Conservation (phyloP, 2,797 vertebrate species). For the Chloroceryle amazona region DNA sequence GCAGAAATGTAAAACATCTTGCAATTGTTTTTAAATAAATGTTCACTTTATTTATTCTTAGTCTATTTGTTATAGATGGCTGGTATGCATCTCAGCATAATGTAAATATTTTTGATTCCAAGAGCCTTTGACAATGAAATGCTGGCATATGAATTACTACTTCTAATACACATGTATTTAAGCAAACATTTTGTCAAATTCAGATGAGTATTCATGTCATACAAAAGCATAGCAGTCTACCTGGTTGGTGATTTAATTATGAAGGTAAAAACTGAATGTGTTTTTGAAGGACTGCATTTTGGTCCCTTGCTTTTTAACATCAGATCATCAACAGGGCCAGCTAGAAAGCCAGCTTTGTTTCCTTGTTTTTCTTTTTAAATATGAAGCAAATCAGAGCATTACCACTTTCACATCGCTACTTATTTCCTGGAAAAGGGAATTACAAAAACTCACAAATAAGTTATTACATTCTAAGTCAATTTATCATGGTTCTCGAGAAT, state of each 20-base stretch:
- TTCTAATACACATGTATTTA: slow-evolving; percentile 45
- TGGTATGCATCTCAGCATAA: slow-evolving; percentile 63
- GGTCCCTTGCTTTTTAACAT: background rate
- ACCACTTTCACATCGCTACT: background rate
- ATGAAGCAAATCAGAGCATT: background rate
- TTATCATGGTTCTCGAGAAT: background rate
- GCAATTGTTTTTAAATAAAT: slow-evolving; percentile 76
- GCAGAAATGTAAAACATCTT: slow-evolving; percentile 78
- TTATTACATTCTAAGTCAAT: background rate
- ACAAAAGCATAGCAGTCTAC: background rate
- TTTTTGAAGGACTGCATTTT: background rate
- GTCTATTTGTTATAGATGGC: slow-evolving; percentile 65
- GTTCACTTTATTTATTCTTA: slow-evolving; percentile 73
- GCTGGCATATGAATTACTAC: slow-evolving; percentile 59
- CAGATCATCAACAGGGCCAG: background rate
- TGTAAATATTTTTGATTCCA: slow-evolving; percentile 73
- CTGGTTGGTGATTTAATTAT: background rate
- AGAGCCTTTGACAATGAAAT: slow-evolving; percentile 47
- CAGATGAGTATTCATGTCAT: slow-evolving; percentile 2
- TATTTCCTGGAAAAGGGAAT: background rate
- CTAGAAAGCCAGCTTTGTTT: background rate
- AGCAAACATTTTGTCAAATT: slow-evolving; percentile 56
- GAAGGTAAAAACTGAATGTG: background rate
- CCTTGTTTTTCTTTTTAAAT: background rate
- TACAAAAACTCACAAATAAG: background rate